Base-by-base conservation (phyloP, 2,797 vertebrate genomes). In the Caiman crocodilus region DNA sequence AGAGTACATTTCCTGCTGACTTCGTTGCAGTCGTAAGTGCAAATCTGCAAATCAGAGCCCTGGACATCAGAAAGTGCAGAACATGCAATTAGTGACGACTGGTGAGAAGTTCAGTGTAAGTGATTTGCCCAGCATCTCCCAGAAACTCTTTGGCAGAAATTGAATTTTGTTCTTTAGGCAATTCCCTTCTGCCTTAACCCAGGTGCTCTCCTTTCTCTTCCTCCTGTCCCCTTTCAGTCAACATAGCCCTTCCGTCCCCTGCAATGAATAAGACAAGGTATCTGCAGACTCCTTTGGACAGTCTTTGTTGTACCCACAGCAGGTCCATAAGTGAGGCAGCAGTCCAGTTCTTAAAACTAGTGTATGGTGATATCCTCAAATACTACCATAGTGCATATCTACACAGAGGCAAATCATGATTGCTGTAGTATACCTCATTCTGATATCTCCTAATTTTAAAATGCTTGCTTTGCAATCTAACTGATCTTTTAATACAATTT, bases 121-220 rank as follows among this genome's bases (percentile, higher is more conserved):
- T 23, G 25, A 35, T 67, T 82, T 57, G 15, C 2, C 2, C 30
- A 79, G 4, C 0, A 0, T 4, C 82, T 23, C 82, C n/a, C 7
- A 76, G 77, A 20, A 14, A 28, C 26, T 6, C 1, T 2, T 42
- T 59, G 61, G 4, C 59, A 77, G 84, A 59, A 57, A 77, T 69
- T 3, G 15, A 16, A 6, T 26, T 83, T 85, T 30, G 65, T 79
- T 75, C 35, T 84, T 26, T 87, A 77, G 35, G 67, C n/a, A 15
- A 1, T 23, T 17, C 61, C 75, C 59, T 63, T 9, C 73, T 90
- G 59, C n/a, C 20, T 6, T n/a, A 87, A 57, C 35, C 59, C 21
- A 82, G 23, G 26, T 50, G 42, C 42, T 50, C 42, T 50, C 9
- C 42, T 50, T 50, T 50, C 55, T 96, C 25, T 5, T 71, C 57